Base-by-base conservation (phyloP, 2,888 invertebrate species). In the Keiferia lycopersicella region DNA sequence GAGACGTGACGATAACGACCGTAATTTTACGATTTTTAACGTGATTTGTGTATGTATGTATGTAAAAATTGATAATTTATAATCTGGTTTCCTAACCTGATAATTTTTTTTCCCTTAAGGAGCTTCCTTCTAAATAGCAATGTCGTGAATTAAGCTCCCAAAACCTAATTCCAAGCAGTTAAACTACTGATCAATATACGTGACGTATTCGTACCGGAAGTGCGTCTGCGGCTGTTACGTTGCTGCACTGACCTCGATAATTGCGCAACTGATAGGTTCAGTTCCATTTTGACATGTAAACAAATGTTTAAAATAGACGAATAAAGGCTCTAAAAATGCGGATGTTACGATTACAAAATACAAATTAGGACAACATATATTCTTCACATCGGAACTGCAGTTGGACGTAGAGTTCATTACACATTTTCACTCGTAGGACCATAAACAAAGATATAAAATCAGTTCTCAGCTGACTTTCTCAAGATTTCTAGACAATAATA, bases 221-320 rank as follows among this genome's bases (percentile, higher is more conserved):
- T 53, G 51, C 51, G 51, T 53, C 26, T 22, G 76, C 66, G 69
- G 61, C 63, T 73, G 74, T 70, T 70, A 73, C 73, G 68, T 69
- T 39, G 73, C 75, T 75, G 71, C 70, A 69, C 67, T 74, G 80
- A 79, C 84, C 84, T 75, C 80, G 72, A 80, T 79, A 74, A 77
- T 78, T 76, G 76, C 68, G 71, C 68, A 75, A 77, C 77, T 76
- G 76, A 74, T 41, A 53, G 51, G 51, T 50, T 45, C 45, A 11
- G 1, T 51, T 51, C 51, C 20, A 22, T 12, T 51, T 12, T 22
- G 51, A 53, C 22, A 22, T 14, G 51, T 53, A 26, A 53, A 53
- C 51, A 53, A 53, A 53, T 53, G 51, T 22, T 53, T 22, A 26
- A 18, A 4, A 12, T 22, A 53, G 51, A 45, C 16, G n/a, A 16